Evolutionary conservation across 2,113 vertebrate species (phyloP), one percentile per base, ranked within the genome.

Genomic region (Elgaria multicarinata): DNA sequence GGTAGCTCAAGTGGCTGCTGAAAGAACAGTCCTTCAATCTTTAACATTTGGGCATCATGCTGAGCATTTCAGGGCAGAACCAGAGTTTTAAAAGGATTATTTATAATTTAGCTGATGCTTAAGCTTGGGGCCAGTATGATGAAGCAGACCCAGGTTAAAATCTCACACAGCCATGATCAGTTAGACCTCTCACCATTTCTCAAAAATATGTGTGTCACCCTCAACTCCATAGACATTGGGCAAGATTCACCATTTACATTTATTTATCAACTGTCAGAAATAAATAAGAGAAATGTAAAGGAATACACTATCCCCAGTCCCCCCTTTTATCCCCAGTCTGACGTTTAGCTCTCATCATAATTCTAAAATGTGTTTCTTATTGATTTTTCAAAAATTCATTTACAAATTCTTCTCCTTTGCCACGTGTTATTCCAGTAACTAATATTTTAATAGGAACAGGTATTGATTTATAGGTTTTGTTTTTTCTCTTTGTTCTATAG

Each of bases 391-490:
- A 89, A 89, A 85, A 67, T 67, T 0, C 44, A 81, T 78, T 90
- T 89, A 77, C 90, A 31, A 4, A 62, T 89, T 93, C 36, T 18
- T 2, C 91, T 89, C 87, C 86, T 92, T 67, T 72, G 83, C 87
- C 82, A 85, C 12, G 20, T 1, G 1, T 89, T 92, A 66, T 85
- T 94, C 53, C 66, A 89, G 90, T 92, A 95, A 92, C 93, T 93
- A 96, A 90, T 89, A 79, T 89, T 95, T 91, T 13, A 55, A 93
- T 69, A 94, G 94, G 93, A 95, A 94, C 89, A 93, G 90, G 80
- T 95, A 95, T 94, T 96, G 95, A 95, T 96, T 95, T 95, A 94
- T 94, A 93, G 71, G 58, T 94, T 96, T 94, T 92, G 39, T 91
- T 94, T 83, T 67, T 89, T 80, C 92, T 85, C 92, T 96, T 95